Conservation (phyloP, 2,888 invertebrate genomes). For the Cyaniris semiargus region DNA sequence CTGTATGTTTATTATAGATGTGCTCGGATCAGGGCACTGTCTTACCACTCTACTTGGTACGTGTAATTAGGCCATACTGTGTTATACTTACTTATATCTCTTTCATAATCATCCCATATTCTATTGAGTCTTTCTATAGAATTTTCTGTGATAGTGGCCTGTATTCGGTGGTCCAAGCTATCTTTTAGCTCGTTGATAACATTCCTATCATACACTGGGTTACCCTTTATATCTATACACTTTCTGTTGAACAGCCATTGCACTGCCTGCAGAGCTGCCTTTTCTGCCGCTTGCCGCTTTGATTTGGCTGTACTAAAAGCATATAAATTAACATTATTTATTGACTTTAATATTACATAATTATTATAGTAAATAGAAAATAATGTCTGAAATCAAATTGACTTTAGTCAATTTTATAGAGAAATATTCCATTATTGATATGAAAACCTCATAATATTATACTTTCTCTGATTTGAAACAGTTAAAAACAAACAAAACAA, state of each 20-base stretch:
- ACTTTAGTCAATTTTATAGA: no score
- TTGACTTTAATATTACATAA: neutral
- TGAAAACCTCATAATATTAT: no score
- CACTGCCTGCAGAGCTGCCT: constrained; percentile 77
- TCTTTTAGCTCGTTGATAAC: constrained; percentile 59
- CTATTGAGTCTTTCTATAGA: constrained; percentile 61
- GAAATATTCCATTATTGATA: no score
- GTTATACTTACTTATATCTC: constrained; percentile 65
- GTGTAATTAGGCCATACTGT: neutral
- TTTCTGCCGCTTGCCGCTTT: constrained; percentile 77
- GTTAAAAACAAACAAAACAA: no score
- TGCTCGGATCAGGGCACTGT: no score
- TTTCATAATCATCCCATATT: constrained; percentile 69
- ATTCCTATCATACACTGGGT: constrained; percentile 70
- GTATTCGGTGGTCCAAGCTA: constrained; percentile 55
- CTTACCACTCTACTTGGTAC: no score
- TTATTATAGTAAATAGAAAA: neutral
- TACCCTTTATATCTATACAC: constrained; percentile 69
- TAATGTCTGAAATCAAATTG: no score
- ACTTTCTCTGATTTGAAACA: no score
- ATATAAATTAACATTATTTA: neutral
- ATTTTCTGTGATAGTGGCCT: constrained; percentile 55
- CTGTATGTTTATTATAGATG: no score
- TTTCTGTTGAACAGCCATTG: constrained; percentile 74
- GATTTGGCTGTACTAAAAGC: constrained; percentile 63